These are phyloP conservation scores for Euthynnus affinis DNA, from an alignment of 2,797 vertebrate genomes.

Conservation along the genomic window DNA sequence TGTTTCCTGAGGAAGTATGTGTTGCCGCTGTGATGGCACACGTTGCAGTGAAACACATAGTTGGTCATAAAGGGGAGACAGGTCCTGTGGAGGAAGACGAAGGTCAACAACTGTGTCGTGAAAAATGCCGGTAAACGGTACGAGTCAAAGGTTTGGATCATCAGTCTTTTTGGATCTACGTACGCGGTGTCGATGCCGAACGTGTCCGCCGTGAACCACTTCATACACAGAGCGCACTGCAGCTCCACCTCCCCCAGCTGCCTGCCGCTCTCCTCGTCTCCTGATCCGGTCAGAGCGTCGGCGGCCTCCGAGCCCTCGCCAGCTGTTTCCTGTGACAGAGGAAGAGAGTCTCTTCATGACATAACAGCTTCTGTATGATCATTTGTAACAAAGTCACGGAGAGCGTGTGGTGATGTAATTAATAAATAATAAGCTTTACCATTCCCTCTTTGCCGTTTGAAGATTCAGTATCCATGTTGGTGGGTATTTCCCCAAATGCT, in stretches of 20 bases:
- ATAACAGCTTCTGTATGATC: background rate
- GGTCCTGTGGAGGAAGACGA: constrained; percentile 81
- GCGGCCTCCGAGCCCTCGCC: constrained; percentile 89
- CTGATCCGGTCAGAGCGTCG: constrained; percentile 90
- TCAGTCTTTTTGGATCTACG: constrained; percentile 54
- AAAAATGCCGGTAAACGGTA: background rate
- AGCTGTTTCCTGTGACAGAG: constrained; percentile 85
- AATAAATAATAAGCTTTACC: constrained; percentile 61
- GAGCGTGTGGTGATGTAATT: too few relatives aligned
- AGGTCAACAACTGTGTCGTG: background rate
- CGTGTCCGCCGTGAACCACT: constrained; percentile 97
- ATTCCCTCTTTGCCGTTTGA: constrained; percentile 91
- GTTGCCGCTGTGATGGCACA: constrained; percentile 98
- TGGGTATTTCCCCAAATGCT: constrained; percentile 83
- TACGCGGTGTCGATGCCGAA: constrained; percentile 97
- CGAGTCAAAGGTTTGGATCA: too few relatives aligned
- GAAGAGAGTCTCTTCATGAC: background rate
- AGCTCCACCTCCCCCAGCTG: constrained; percentile 97
- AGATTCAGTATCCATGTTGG: constrained; percentile 91
- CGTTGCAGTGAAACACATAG: constrained; percentile 98
- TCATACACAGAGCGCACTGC: constrained; percentile 96
- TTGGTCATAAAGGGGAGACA: constrained; percentile 99
- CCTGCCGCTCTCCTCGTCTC: constrained; percentile 93
- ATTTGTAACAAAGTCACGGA: background rate
- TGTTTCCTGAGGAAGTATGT: constrained; percentile 98